Evolutionary conservation across 1,140 invertebrate species (phyloP), one percentile per base, ranked within the genome.

Genomic region (Dinothrombium tinctorium): DNA sequence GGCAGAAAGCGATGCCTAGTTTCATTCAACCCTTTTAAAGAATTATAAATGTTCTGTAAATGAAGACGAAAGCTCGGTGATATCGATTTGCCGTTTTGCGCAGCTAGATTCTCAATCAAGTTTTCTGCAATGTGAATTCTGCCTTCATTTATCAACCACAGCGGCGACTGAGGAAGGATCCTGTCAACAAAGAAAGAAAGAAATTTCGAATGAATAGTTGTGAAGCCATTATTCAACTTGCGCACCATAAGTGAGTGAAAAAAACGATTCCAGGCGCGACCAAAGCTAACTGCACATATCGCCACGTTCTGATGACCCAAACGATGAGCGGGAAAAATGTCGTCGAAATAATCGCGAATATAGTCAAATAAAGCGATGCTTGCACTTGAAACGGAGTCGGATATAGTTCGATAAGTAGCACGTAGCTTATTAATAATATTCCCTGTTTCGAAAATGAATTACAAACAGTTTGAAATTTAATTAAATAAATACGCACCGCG

Each of bases 371-470:
- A 17, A 62, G 53, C 1, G 60, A 60, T 1, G 66, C 59, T 43
- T 59, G 48, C 9, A 66, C 60, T 11, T 68, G 56, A 33, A 55
- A 53, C 17, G 51, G 56, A 2, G 56, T 53, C 2, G 67, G 61
- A 33, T 68, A 65, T 3, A 67, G 50, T 50, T 71, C 69, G 31
- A 64, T 36, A 3, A 59, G 52, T n/a, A 65, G 46, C 20, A 59
- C 54, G 40, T 56, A 63, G 0, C 55, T 58, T 0, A 56, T 46
- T 4, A 51, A 46, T 28, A 54, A 50, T 17, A 56, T 36, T 3
- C 52, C 54, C 54, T 56, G 33, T 7, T 45, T 22, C 6, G 33
- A 40, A 37, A 41, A 23, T 28, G 14, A 29, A 22, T 28, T n/a
- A 20, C 19, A 32, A 17, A 31, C 26, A 15, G 5, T 9, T 26